phyloP scores from a whole-genome alignment of 1,140 invertebrate genomes.

The Pantala flavescens region DNA sequence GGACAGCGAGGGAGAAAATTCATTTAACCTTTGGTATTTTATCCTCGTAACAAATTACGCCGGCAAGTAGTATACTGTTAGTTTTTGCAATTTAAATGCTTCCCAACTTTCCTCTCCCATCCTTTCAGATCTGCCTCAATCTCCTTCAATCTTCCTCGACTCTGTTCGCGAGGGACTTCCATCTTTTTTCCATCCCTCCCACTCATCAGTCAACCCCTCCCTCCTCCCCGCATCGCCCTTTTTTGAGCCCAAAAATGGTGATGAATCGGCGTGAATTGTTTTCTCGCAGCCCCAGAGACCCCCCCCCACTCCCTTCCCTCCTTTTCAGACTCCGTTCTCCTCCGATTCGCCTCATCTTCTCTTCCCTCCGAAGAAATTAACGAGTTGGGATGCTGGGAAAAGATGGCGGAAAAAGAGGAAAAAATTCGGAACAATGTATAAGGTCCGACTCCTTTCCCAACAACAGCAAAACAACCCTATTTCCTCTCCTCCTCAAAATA shows the following conservation, averaged over 20 bases:
- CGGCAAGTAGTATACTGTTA: constrained; percentile 9
- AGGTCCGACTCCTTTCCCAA: no score
- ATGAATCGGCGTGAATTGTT: constrained; percentile 9
- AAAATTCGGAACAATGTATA: background rate
- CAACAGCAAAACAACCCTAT: no score
- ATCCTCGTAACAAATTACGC: constrained; percentile 1
- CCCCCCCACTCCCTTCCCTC: background rate
- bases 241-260: constrained; percentile 9
- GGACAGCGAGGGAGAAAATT: background rate
- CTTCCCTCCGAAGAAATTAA: background rate
- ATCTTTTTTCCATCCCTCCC: constrained; percentile 1
- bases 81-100: constrained; percentile 10
- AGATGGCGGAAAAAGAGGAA: background rate
- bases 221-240: background rate
- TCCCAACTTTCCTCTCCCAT: background rate
- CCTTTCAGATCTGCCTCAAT: background rate
- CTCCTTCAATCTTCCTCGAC: background rate
- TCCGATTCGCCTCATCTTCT: background rate
- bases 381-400: background rate
- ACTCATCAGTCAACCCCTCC: background rate
- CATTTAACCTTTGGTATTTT: constrained; percentile 10
- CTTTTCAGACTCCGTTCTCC: background rate
- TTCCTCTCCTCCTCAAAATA: no score
- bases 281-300: background rate
- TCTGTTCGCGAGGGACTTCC: background rate